Conservation (phyloP, 2,113 vertebrate genomes). For the Bufo bufo region DNA sequence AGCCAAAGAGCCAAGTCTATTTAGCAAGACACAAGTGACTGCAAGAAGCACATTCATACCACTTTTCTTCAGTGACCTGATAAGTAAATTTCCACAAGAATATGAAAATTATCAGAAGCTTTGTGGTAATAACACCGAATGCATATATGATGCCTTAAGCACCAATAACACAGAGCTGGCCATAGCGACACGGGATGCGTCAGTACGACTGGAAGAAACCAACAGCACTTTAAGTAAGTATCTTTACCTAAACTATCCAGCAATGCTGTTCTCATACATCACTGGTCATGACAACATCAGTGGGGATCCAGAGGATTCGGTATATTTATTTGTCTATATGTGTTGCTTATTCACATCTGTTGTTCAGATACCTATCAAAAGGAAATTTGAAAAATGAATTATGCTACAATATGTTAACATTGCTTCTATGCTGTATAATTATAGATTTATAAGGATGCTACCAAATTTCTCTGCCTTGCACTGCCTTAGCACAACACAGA, state of each 20-base stretch:
- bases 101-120: fast-evolving
- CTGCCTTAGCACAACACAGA: no score
- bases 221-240: conserved; percentile 62
- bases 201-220: background rate
- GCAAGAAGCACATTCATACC: conserved; percentile 60
- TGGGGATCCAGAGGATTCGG: no score
- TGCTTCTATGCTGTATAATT: no score
- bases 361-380: background rate
- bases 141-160: conserved; percentile 60
- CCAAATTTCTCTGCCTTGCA: no score
- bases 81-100: fast-evolving
- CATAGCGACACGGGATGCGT: background rate
- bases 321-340: no score
- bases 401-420: no score
- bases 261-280: background rate
- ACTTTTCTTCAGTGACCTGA: conserved; percentile 53
- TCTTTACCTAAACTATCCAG: background rate
- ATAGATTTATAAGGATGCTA: no score
- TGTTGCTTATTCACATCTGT: background rate
- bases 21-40: background rate
- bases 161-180: background rate
- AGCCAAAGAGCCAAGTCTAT: conserved; percentile 53
- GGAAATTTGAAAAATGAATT: no score
- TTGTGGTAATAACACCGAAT: background rate
- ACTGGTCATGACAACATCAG: no score